Evolutionary conservation across 2,113 vertebrate genomes (phyloP), one percentile per base, ranked within the genome.

Genomic region (Thalassoma bifasciatum): DNA sequence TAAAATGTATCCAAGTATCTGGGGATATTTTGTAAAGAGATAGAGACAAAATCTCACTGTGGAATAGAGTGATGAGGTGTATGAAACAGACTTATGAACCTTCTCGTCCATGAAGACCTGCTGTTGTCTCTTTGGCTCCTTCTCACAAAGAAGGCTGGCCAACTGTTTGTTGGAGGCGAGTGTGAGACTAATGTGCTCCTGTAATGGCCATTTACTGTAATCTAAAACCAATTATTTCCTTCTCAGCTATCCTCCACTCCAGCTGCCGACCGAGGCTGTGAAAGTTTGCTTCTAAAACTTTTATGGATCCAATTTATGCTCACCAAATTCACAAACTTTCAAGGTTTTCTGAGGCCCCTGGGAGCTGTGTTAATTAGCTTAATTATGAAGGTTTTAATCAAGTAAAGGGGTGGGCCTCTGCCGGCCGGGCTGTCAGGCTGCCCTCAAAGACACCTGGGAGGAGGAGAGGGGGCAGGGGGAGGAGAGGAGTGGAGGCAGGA

Each of bases 361-460:
- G 90, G 84, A 81, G 30, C 10, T 49, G 36, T 76, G 64, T 67
- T 89, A 82, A 87, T 87, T 86, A 69, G 68, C 69, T 87, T 86
- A 81, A 86, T 90, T 73, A 83, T 77, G 74, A 37, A 34, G 70
- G 49, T 77, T 86, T 86, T 85, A 84, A 89, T 90, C 73, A 88
- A 88, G 53, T 68, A 38, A 47, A 66, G 69, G 44, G 64, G 72
- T 52, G 72, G 69, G 77, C 38, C 49, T 69, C 64, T 69, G 52
- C 72, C 64, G 68, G 78, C 66, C 52, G 63, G 66, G 70, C 74
- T 66, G 53, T 46, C 50, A 73, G 75, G 66, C 61, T 69, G 80
- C 68, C 79, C 87, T 72, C 66, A 64, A 67, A 89, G 66, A 84
- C 80, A 85, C 77, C 84, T 85, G 80, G 75, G 70, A 83, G 72